Base-by-base conservation (phyloP, 2,888 invertebrate genomes). In the Caenorhabditis angaria region DNA sequence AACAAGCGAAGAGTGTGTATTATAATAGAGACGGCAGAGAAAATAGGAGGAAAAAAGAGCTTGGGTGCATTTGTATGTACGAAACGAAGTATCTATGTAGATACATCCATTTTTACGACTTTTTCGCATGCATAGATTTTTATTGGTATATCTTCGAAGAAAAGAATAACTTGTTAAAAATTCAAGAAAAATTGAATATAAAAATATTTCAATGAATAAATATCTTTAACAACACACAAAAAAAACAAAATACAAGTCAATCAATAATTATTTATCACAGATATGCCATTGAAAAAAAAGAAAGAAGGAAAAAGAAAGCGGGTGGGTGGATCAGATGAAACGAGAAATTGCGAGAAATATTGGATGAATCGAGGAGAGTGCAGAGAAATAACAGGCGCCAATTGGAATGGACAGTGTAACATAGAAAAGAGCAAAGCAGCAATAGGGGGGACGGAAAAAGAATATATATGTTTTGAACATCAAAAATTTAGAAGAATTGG, bases 231-330 rank as follows among this genome's bases (percentile, higher is more conserved):
- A 50, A 14, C 25, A 22, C 3, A 41, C 28, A 47, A 35, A 5
- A 8, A 22, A 58, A 48, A 48, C 25, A 27, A 27, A 32, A 57
- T 12, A 29, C 58, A 58, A 18, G 12, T 12, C 8, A 20, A 25
- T 29, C 27, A 56, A 56, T 56, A 28, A 32, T 29, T 56, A 32
- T 56, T 28, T 56, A 32, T 56, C 56, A 32, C 25, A 55, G 56
- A 32, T 55, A 29, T 55, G 56, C 28, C 56, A 29, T 5, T 41
- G 41, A 18, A 58, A 22, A 58, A 35, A 22, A n/a, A 48, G 22
- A 50, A 25, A 18, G 24, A 48, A 22, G 3, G 48, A 61, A 51
- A 12, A 51, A 50, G 61, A 50, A 28, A 10, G 50, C 22, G 41
- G 29, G 24, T 27, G 53, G 22, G 28, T 20, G 51, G 27, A 25